These are phyloP conservation scores for Tigriopus californicus DNA, from an alignment of 2,888 invertebrate species.

Conservation along the genomic window DNA sequence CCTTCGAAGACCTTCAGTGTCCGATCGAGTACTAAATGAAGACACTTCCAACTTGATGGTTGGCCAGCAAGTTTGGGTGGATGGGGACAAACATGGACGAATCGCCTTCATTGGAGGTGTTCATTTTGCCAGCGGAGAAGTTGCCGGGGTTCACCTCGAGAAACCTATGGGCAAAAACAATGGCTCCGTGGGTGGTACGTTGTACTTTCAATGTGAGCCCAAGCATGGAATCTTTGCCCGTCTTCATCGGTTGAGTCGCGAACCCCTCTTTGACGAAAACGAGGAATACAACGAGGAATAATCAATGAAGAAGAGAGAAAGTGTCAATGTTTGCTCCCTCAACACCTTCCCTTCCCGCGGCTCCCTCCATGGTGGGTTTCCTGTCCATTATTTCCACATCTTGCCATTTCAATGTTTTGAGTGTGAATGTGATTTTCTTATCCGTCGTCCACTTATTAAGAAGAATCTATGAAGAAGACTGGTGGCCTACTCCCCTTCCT, in stretches of 20 bases:
- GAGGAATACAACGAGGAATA: too few species aligned
- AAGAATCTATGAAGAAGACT: too few species aligned
- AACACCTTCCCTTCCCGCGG: too few species aligned
- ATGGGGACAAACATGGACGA: slow-evolving; percentile 71
- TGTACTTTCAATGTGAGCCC: slow-evolving; percentile 82
- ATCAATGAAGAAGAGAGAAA: too few species aligned
- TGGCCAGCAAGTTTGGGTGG: slow-evolving; percentile 82
- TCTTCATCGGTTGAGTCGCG: slow-evolving; percentile 58
- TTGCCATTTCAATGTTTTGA: too few species aligned
- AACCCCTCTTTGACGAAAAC: slow-evolving; percentile 29
- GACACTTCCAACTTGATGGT: slow-evolving; percentile 90
- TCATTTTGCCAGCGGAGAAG: slow-evolving; percentile 89
- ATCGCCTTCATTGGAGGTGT: slow-evolving; percentile 87
- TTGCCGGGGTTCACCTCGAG: slow-evolving; percentile 92
- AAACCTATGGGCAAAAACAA: slow-evolving; percentile 90
- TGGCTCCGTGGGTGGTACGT: slow-evolving; percentile 72
- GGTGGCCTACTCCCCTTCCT: too few species aligned
- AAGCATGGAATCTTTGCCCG: slow-evolving; percentile 76
- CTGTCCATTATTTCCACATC: too few species aligned
- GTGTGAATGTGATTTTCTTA: too few species aligned
- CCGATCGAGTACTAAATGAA: slow-evolving; percentile 44
- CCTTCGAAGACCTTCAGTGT: slow-evolving; percentile 35
- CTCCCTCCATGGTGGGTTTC: too few species aligned
- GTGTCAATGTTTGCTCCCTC: too few species aligned
- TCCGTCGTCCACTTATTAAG: too few species aligned